Evolutionary conservation across 2,797 vertebrate genomes (phyloP).

Genomic region (Cryptoblepharus egeriae): DNA sequence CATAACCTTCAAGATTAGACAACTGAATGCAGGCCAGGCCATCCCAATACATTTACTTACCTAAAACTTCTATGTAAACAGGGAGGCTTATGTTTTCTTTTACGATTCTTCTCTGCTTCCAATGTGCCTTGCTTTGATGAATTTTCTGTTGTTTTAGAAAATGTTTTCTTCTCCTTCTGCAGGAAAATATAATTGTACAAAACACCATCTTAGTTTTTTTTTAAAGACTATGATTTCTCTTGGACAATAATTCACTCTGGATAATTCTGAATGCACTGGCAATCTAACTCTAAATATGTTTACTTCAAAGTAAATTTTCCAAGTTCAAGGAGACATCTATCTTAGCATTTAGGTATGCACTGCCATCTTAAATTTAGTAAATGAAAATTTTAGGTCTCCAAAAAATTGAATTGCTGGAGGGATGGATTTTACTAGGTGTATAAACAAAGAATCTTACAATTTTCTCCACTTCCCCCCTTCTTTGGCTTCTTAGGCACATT

Average conservation of each 20-base stretch:
- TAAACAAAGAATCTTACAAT: background rate
- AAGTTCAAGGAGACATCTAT: too few relatives aligned
- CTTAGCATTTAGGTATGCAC: background rate
- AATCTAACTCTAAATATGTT: background rate
- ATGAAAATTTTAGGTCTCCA: too few relatives aligned
- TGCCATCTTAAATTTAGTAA: background rate
- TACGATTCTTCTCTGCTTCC: constrained; percentile 74
- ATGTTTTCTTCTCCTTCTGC: constrained; percentile 76
- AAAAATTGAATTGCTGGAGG: too few relatives aligned
- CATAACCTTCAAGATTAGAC: background rate
- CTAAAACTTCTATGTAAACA: constrained; percentile 74
- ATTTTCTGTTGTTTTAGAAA: constrained; percentile 66
- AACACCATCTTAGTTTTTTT: constrained; percentile 53
- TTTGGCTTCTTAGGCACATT: too few relatives aligned
- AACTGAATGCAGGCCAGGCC: constrained; percentile 38
- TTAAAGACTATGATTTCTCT: constrained; percentile 35
- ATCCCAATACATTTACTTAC: constrained; percentile 72
- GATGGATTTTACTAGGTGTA: too few relatives aligned
- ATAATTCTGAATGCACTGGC: constrained; percentile 9
- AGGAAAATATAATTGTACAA: constrained; percentile 70
- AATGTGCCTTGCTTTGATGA: constrained; percentile 67
- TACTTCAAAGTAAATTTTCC: background rate
- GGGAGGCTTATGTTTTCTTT: constrained; percentile 70
- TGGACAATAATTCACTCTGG: constrained; percentile 21
- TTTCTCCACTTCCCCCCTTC: too few relatives aligned